phyloP scores from a whole-genome alignment of 1,140 invertebrate genomes.

The Mizuhopecten yessoensis region DNA sequence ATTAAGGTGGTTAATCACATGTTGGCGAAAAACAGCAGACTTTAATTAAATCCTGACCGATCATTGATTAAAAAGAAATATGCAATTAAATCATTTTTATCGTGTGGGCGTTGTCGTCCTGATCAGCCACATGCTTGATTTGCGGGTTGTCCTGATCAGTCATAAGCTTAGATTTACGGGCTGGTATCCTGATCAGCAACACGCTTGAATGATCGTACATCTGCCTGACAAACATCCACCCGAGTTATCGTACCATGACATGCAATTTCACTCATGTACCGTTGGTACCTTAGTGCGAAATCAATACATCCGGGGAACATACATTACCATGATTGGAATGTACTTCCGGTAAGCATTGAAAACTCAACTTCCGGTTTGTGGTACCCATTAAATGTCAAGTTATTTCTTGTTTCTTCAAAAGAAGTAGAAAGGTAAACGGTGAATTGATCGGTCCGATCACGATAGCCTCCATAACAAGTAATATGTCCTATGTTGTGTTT shows the following conservation, averaged over 20 bases:
- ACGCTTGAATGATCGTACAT: slow-evolving; percentile 18
- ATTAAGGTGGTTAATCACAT: too few relatives aligned
- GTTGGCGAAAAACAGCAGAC: too few relatives aligned
- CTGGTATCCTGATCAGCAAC: not conserved
- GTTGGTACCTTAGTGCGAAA: not conserved
- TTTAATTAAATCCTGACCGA: not conserved
- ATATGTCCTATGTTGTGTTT: not conserved
- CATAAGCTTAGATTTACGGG: not conserved
- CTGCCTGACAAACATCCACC: not conserved
- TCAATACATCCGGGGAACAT: not conserved
- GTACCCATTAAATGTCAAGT: not conserved
- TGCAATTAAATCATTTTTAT: not conserved
- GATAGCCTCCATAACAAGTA: not conserved
- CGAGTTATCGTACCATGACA: not conserved
- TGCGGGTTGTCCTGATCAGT: not conserved
- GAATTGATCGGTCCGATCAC: not conserved
- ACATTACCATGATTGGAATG: not conserved
- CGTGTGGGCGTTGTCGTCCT: not conserved
- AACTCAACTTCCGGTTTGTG: not conserved
- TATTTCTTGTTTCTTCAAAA: slow-evolving; percentile 18
- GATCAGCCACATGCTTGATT: not conserved
- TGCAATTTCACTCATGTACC: not conserved
- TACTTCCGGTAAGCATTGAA: not conserved
- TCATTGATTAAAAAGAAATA: not conserved
- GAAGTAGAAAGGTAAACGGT: not conserved